phyloP scores from a whole-genome alignment of 1,140 invertebrate species.

The Hycleus phaleratus region DNA sequence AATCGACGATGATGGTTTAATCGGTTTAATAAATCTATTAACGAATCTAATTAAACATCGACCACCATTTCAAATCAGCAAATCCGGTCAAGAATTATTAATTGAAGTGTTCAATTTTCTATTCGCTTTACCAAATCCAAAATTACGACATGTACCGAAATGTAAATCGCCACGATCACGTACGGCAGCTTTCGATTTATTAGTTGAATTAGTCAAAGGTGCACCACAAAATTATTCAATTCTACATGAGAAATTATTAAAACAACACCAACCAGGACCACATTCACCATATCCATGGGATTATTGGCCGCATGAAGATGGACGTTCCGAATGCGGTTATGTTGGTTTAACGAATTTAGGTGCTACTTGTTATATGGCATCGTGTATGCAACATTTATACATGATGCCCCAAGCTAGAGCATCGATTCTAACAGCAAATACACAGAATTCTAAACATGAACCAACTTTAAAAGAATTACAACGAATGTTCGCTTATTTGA shows the following conservation, averaged over 20 bases:
- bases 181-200: slow-evolving; percentile 80
- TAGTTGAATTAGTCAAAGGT: slow-evolving; percentile 79
- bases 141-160: slow-evolving; percentile 78
- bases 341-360: slow-evolving; percentile 91
- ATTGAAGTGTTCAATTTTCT: slow-evolving; percentile 74
- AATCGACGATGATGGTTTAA: slow-evolving; percentile 81
- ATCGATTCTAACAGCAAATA: slow-evolving; percentile 67
- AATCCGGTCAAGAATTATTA: slow-evolving; percentile 66
- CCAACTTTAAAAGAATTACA: slow-evolving; percentile 79
- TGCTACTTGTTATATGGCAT: slow-evolving; percentile 95
- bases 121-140: slow-evolving; percentile 81
- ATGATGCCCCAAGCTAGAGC: slow-evolving; percentile 90
- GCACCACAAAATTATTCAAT: slow-evolving; percentile 79
- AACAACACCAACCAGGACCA: slow-evolving; percentile 78
- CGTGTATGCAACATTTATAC: slow-evolving; percentile 92
- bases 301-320: slow-evolving; percentile 94
- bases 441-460: slow-evolving; percentile 59
- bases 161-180: slow-evolving; percentile 85
- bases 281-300: slow-evolving; percentile 89
- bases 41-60: slow-evolving; percentile 84
- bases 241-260: slow-evolving; percentile 71
- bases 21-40: slow-evolving; percentile 78
- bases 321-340: slow-evolving; percentile 86
- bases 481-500: slow-evolving; percentile 90
- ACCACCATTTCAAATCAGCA: slow-evolving; percentile 74